A percentile compares a stretch with the other conserved stretches of the same genome.
Evolutionary conservation across 2,113 vertebrate genomes (phyloP).

Genomic region (Mionectes macconnelli): DNA sequence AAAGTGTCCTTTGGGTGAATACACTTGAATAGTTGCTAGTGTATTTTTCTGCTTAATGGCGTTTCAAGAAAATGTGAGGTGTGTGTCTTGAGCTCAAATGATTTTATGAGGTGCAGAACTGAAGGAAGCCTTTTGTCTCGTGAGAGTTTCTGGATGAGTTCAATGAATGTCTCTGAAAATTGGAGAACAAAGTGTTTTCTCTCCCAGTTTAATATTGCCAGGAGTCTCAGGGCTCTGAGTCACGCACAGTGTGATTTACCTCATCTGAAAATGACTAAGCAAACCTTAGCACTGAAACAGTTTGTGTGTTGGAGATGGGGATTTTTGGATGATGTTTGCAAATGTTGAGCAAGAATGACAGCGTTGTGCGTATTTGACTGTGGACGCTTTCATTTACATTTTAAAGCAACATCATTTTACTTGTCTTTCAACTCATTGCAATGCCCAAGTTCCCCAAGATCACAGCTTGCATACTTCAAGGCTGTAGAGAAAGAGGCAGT

Average conservation of each 20-base stretch:
- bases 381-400: not conserved
- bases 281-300: not conserved
- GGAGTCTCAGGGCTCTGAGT: not conserved
- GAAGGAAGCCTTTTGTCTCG: not conserved
- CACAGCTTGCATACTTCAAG: not conserved
- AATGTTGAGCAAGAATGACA: not conserved
- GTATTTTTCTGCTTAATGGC: not conserved
- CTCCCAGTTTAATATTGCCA: not conserved
- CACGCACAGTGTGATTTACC: not conserved
- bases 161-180: not conserved
- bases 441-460: not conserved
- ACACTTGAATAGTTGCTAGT: not conserved
- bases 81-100: not conserved
- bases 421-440: not conserved
- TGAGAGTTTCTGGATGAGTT: not conserved
- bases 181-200: conserved; percentile 8
- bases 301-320: not conserved
- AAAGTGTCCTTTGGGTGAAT: not conserved
- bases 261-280: conserved; percentile 17
- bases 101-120: not conserved
- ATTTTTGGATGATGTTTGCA: not conserved
- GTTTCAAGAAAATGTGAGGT: not conserved
- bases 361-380: not conserved
- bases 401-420: not conserved
- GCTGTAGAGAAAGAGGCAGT: not conserved